These are phyloP conservation scores for Lepidothrix coronata DNA, from an alignment of 2,113 vertebrate genomes.

Conservation along the genomic window DNA sequence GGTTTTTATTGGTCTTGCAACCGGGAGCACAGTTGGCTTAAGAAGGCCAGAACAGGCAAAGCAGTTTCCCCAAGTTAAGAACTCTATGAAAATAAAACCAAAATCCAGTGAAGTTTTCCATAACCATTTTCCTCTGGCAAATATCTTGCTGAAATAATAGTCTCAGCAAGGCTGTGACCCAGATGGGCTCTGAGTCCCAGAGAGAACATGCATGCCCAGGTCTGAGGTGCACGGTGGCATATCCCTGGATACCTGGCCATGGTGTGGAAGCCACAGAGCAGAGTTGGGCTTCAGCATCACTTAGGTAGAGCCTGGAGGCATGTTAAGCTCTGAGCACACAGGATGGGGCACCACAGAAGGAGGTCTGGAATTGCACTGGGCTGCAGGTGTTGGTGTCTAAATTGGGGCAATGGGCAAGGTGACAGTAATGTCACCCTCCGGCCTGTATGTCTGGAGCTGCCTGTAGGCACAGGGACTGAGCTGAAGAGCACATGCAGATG, in stretches of 20 bases:
- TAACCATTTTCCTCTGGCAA: background rate
- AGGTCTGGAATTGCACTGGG: background rate
- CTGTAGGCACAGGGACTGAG: background rate
- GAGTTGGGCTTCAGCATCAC: background rate
- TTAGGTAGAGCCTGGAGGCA: background rate
- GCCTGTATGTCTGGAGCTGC: background rate
- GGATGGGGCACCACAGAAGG: rapidly evolving
- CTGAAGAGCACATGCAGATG: background rate
- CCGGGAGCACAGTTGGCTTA: background rate
- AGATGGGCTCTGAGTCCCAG: background rate
- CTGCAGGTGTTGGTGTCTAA: background rate
- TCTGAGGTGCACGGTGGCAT: too few species aligned
- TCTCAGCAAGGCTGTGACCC: background rate
- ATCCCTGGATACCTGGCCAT: background rate
- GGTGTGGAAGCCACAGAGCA: background rate
- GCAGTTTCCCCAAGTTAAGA: background rate
- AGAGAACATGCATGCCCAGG: rapidly evolving
- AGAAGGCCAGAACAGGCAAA: background rate
- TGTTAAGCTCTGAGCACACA: background rate
- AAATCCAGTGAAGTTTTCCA: background rate
- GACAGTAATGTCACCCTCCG: background rate
- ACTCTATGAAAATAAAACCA: background rate
- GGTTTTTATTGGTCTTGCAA: background rate
- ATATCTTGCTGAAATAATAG: background rate
- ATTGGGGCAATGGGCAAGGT: background rate